Evolutionary conservation across 2,113 vertebrate genomes (phyloP).

Genomic region (Trematocara stigmaticum): DNA sequence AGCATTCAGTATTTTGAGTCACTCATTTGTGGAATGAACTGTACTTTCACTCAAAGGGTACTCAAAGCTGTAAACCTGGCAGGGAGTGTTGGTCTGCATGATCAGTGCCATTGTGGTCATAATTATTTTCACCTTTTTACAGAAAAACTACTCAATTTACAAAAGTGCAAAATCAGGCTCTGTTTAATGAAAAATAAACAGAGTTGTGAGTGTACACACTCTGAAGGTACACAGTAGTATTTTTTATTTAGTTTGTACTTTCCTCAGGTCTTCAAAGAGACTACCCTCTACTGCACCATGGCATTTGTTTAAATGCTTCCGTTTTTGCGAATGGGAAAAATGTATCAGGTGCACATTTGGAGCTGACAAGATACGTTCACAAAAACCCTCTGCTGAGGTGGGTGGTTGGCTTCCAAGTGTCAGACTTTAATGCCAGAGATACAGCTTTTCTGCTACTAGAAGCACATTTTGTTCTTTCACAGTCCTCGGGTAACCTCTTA

Average conservation of each 20-base stretch:
- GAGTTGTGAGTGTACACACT: not conserved
- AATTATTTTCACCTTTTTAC: constrained; percentile 22
- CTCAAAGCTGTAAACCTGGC: not conserved
- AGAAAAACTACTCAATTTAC: not conserved
- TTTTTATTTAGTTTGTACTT: not conserved
- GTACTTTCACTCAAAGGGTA: not conserved
- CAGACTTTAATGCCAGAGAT: not conserved
- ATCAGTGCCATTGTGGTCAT: not conserved
- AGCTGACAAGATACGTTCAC: not conserved
- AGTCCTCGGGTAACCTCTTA: not conserved
- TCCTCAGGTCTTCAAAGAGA: not conserved
- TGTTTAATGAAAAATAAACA: not conserved
- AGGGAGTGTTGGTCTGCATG: not conserved
- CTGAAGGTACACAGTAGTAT: not conserved
- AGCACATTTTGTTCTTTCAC: not conserved
- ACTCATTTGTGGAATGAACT: not conserved
- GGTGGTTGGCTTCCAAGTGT: not conserved
- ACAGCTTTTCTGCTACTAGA: not conserved
- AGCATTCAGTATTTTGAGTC: not conserved
- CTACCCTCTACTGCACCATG: not conserved
- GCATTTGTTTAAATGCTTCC: not conserved
- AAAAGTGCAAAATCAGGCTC: not conserved
- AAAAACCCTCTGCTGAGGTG: not conserved
- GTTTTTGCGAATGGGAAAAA: not conserved
- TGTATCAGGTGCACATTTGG: not conserved